phyloP scores from a whole-genome alignment of 2,797 vertebrate genomes.

The Eulemur coronatus region DNA sequence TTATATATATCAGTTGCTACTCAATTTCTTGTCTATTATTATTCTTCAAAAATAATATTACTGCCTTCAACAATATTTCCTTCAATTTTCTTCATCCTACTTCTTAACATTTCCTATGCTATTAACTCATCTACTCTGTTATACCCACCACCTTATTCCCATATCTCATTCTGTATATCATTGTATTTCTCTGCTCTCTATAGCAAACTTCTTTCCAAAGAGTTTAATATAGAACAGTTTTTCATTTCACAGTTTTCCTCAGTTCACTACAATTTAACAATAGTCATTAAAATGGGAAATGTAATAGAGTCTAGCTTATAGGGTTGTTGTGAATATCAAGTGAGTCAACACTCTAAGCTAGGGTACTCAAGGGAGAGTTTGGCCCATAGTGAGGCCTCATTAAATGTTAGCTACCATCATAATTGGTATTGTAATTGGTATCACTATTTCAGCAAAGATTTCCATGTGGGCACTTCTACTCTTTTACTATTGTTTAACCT shows the following conservation, averaged over 20 bases:
- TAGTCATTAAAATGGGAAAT: background rate
- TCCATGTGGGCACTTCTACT: background rate
- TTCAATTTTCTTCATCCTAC: background rate
- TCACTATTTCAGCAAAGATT: background rate
- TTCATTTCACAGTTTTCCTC: background rate
- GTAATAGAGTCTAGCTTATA: background rate
- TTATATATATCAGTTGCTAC: background rate
- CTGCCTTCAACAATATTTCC: background rate
- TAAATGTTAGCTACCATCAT: background rate
- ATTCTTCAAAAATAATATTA: background rate
- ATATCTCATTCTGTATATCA: background rate
- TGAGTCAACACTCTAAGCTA: background rate
- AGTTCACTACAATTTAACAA: background rate
- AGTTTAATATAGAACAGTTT: background rate
- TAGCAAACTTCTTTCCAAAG: background rate
- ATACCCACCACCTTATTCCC: background rate
- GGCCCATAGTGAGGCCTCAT: background rate
- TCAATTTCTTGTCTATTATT: background rate
- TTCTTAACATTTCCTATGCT: background rate
- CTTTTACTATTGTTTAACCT: background rate
- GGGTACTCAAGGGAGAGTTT: background rate
- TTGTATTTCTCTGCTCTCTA: background rate
- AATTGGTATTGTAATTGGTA: background rate
- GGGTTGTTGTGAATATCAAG: background rate
- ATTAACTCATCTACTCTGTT: background rate